Evolutionary conservation across 2,113 vertebrate species (phyloP), one percentile per base, ranked within the genome.

Genomic region (Pyrgilauda ruficollis): DNA sequence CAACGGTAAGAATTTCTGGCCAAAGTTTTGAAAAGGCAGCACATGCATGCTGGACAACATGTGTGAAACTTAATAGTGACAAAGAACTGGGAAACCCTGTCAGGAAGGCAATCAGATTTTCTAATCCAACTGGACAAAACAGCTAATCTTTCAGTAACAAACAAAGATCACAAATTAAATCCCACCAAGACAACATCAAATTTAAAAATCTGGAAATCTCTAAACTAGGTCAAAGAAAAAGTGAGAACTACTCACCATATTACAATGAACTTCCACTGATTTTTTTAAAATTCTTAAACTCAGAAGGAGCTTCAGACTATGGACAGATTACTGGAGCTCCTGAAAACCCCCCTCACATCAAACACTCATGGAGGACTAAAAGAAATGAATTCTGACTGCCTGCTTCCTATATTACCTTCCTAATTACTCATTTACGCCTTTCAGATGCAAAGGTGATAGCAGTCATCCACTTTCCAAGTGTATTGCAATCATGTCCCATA

Each of bases 21-120:
- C 37, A 68, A 59, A 72, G 21, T 11, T 11, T 17, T 12, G 11
- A 44, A 68, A 63, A 69, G 2, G 33, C 5, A 87, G 3, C 3
- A 28, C 8, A 6, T 19, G 4, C 1, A 33, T 0, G 1, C 6
- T 49, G 76, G 31, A 56, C 16, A 87, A 17, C 2, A 18, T 0
- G 0, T 13, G 0, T 53, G 3, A 72, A 56, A 28, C 5, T 62
- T 16, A 50, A 9, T 6, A 49, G 7, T 21, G 41, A 15, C 24
- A 73, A 46, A 90, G 24, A 82, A 27, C 6, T 26, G 4, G 5
- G 15, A 47, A 6, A 59, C 1, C 1, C 2, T 50, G 20, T 76
- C 24, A 64, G 37, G 5, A 56, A 77, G 8, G 2, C 15, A 56
- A 35, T 1, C 2, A 13, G 15, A 23, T 11, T 9, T 80, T 37